Conservation (phyloP, 2,797 vertebrate genomes). For the Pseudocheirus occidentalis region DNA sequence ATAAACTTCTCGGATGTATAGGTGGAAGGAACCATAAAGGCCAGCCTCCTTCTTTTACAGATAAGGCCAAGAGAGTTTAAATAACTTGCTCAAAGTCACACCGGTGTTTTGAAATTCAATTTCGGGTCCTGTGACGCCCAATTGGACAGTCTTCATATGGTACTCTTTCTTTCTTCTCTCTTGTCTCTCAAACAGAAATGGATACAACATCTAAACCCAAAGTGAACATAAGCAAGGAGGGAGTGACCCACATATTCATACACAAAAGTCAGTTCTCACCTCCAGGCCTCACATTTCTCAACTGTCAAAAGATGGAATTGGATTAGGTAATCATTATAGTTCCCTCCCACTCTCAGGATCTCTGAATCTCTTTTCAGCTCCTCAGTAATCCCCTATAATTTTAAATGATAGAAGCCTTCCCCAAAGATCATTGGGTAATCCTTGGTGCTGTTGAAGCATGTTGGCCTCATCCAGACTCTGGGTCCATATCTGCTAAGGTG, state of each 20-base stretch:
- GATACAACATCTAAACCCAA: background rate
- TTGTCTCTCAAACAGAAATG: background rate
- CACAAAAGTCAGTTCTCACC: background rate
- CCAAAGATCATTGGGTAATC: background rate
- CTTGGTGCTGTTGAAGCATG: slow-evolving; percentile 85
- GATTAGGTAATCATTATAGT: background rate
- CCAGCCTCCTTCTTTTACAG: background rate
- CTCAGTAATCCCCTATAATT: background rate
- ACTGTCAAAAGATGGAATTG: background rate
- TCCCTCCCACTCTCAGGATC: background rate
- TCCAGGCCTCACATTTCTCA: background rate
- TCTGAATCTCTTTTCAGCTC: background rate
- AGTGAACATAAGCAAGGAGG: background rate
- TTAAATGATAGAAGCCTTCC: background rate
- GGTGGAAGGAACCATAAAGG: background rate
- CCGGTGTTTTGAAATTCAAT: background rate
- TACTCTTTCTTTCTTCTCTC: background rate
- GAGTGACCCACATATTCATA: background rate
- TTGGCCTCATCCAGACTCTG: slow-evolving; percentile 91
- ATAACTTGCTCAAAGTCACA: background rate
- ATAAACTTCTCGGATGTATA: background rate
- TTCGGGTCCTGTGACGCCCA: background rate
- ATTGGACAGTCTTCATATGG: no score
- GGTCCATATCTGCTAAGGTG: slow-evolving; percentile 88
- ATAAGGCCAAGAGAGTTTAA: background rate